Percentiles rank a stretch among this genome's conserved stretches.
phyloP scores from a whole-genome alignment of 1,140 invertebrate genomes.

The Drosophila lacteicornis region DNA sequence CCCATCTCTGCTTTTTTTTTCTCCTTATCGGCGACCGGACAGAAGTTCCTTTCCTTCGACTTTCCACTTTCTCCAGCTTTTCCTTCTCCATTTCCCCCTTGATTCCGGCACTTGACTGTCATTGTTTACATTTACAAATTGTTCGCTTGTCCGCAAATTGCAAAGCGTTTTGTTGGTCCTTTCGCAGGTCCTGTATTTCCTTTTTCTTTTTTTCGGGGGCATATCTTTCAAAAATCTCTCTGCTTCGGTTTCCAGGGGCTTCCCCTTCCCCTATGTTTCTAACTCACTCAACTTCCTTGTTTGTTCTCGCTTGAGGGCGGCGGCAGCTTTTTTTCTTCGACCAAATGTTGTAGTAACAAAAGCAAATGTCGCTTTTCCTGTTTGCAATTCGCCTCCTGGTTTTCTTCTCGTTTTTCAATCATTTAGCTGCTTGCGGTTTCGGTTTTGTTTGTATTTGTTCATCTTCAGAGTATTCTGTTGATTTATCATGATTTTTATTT shows the following conservation, averaged over 20 bases:
- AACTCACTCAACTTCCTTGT: conserved; percentile 43
- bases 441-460: conserved; percentile 69
- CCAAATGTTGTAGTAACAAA: conserved; percentile 78
- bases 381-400: conserved; percentile 54
- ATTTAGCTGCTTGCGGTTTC: conserved; percentile 72
- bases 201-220: conserved; percentile 20
- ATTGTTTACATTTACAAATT: conserved; percentile 84
- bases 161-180: conserved; percentile 53
- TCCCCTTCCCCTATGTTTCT: conserved; percentile 18
- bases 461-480: conserved; percentile 63
- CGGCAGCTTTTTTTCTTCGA: conserved; percentile 16
- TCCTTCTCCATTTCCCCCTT: conserved; percentile 30
- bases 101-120: conserved; percentile 75
- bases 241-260: conserved; percentile 33
- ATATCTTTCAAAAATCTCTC: conserved; percentile 66
- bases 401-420: conserved; percentile 61
- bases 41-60: conserved; percentile 45
- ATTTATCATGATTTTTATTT: conserved; percentile 81
- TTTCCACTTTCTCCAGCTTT: conserved; percentile 22
- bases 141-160: conserved; percentile 82
- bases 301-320: conserved; percentile 49
- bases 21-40: conserved; percentile 63
- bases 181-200: conserved; percentile 24
- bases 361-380: conserved; percentile 79
- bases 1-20: conserved; percentile 9